Conservation (phyloP, 2,888 invertebrate species). For the Tetropium fuscum region DNA sequence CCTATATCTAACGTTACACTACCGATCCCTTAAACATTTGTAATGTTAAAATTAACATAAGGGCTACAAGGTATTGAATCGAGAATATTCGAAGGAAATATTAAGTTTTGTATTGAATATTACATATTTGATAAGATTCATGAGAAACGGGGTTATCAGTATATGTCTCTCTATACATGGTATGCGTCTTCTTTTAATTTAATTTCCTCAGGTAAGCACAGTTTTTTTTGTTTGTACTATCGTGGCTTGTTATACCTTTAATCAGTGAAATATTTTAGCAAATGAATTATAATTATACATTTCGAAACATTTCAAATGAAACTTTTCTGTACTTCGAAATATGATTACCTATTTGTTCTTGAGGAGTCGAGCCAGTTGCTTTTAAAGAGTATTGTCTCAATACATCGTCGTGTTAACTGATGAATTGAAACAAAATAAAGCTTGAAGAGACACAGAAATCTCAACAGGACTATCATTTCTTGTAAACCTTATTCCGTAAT, state of each 20-base stretch:
- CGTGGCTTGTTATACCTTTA: conserved; percentile 11
- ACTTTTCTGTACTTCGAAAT: conserved; percentile 10
- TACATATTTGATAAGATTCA: conserved; percentile 31
- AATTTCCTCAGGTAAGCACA: conserved; percentile 23
- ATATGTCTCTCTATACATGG: conserved; percentile 26
- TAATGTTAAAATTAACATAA: too few relatives aligned
- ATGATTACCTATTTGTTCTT: conserved; percentile 12
- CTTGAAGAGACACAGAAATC: neutral
- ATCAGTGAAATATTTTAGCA: neutral
- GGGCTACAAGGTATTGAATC: too few relatives aligned
- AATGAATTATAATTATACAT: neutral
- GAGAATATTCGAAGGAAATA: conserved; percentile 35
- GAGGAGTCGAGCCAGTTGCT: neutral
- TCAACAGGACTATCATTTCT: conserved; percentile 2
- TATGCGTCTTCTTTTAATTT: conserved; percentile 20
- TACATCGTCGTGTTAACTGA: neutral
- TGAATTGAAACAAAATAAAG: conserved; percentile 9
- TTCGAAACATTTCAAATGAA: neutral
- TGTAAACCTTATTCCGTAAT: conserved; percentile 7
- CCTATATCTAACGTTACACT: too few relatives aligned
- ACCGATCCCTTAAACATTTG: too few relatives aligned
- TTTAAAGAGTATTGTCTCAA: conserved; percentile 13
- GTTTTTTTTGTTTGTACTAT: conserved; percentile 15
- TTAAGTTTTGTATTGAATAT: conserved; percentile 36
- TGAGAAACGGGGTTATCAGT: conserved; percentile 26